Base-by-base conservation (phyloP, 2,113 vertebrate species). In the Aptenodytes patagonicus region DNA sequence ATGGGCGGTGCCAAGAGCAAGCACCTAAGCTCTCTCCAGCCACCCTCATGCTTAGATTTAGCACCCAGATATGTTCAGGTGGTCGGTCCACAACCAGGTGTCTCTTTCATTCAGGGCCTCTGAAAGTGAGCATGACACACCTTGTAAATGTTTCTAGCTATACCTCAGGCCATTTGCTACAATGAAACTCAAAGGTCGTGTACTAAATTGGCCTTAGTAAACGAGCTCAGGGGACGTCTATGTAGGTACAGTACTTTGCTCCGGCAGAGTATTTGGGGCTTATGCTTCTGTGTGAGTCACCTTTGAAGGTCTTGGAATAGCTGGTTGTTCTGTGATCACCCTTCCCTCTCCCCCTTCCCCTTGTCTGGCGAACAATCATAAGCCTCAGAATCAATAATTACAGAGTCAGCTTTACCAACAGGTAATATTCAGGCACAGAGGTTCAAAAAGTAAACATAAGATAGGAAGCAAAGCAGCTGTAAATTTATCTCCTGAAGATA, bases 341-440 rank as follows among this genome's bases (percentile, higher is more conserved):
- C 46, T 88, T 93, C 36, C 10, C 21, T 83, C 83, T 93, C 61
- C 11, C 49, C 22, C 70, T 80, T 83, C 58, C 47, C 22, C 71
- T 90, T 68, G 51, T 52, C 92, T 81, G 40, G 13, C 0, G 26
- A 94, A 31, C 12, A 78, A 78, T 75, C 71, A 28, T 92, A 97
- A 97, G 85, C 89, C 68, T 88, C 82, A 93, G 46, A 95, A 95
- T 89, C 95, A 95, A 96, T 93, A 93, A 93, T 96, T 93, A 95
- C 87, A 94, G 89, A 85, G 51, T 46, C 36, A 75, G 68, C 76
- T 96, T 95, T 92, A 81, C 96, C 60, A 87, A 61, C 87, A 95
- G 91, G 90, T 84, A 91, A 88, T 61, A 79, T 90, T 81, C 85
- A 81, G 75, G 25, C 76, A 58, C 71, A 44, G 15, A 26, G 82